Evolutionary conservation across 2,888 invertebrate species (phyloP), one percentile per base, ranked within the genome.

Genomic region (Ctenicera cuprea): DNA sequence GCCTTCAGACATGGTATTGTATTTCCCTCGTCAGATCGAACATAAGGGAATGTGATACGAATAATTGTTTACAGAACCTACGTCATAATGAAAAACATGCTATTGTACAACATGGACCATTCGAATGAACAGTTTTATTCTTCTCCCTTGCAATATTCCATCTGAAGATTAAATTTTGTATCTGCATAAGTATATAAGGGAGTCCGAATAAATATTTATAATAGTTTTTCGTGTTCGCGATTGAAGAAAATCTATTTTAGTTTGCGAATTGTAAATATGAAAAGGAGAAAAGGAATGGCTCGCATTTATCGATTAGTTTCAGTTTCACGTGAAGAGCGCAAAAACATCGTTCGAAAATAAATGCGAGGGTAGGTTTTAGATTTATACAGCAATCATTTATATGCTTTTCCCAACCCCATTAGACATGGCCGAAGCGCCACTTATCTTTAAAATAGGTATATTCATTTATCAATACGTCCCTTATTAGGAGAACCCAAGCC

Each of bases 331-430:
- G 43, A 62, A 63, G 26, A 54, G 38, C 50, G 48, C 52, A 26
- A 69, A 68, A 26, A 38, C 63, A 52, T 70, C 41, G 62, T 52
- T 70, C 33, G 37, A 62, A 68, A 69, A 62, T 62, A 61, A 62
- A 52, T 50, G 41, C 18, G 16, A 30, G 64, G 33, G 22, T 52
- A 18, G 62, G 50, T 41, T 54, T 16, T 64, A 71, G 71, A 71
- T 64, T 71, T 64, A 71, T 71, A 52, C 50, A 38, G 69, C 50
- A 38, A 61, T 62, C 57, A 52, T 57, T 57, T 57, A 67, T 67
- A 57, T 67, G 67, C 67, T 26, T 30, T 43, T 57, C 57, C 38
- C 61, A 38, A 26, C 68, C 45, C 68, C 68, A 68, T 68, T 68
- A 59, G 57, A 43, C 43, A 61, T 61, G 20, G 4, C 41, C 61